Evolutionary conservation across 2,113 vertebrate species (phyloP).

Genomic region (Bagarius yarrelli): DNA sequence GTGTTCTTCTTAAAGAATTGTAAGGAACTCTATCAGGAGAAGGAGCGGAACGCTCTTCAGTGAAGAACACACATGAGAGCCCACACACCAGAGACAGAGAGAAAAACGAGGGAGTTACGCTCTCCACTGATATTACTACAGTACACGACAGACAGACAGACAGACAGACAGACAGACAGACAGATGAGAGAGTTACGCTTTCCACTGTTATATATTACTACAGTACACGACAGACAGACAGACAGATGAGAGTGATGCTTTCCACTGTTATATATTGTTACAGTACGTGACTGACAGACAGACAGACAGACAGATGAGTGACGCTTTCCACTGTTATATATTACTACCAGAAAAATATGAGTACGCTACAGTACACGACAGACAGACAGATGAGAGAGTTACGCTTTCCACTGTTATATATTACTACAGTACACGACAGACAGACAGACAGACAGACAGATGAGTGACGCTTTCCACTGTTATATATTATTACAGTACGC

Average conservation of each 20-base stretch:
- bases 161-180: background rate
- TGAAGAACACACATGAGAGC: slow-evolving; percentile 22
- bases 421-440: background rate
- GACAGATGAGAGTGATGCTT: too few relatives aligned
- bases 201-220: background rate
- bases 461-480: too few relatives aligned
- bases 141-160: background rate
- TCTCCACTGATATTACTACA: background rate
- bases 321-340: too few relatives aligned
- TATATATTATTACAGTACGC: too few relatives aligned
- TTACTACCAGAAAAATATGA: too few relatives aligned
- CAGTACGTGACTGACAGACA: too few relatives aligned
- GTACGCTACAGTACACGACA: too few relatives aligned
- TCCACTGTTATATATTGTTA: too few relatives aligned
- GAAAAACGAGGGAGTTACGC: background rate
- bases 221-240: background rate
- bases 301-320: too few relatives aligned
- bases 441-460: too few relatives aligned
- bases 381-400: too few relatives aligned
- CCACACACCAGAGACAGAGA: slow-evolving; percentile 13
- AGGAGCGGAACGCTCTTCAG: slow-evolving; percentile 33
- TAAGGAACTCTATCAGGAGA: background rate
- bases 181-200: background rate
- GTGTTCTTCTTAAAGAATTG: slow-evolving; percentile 22
- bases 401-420: background rate